Conservation (phyloP, 2,113 vertebrate species). For the Quiscalus mexicanus region DNA sequence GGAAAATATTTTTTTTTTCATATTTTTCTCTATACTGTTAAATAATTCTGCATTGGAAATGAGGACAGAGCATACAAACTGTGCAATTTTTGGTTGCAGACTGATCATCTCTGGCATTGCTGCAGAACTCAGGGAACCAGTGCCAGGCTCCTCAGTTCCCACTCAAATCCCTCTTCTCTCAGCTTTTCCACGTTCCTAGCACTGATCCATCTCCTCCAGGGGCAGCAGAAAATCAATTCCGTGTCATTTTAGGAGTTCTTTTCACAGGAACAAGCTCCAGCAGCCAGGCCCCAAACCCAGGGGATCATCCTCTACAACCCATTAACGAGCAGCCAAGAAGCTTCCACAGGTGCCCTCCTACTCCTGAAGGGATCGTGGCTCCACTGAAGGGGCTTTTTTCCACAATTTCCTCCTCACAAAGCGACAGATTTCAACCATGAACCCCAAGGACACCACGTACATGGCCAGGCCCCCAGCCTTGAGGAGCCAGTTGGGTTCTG, state of each 20-base stretch:
- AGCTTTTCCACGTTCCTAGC: fast-evolving
- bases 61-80: background rate
- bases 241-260: background rate
- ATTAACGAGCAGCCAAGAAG: background rate
- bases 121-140: background rate
- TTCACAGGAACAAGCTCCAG: background rate
- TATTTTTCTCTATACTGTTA: background rate
- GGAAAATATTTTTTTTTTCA: background rate
- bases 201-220: background rate
- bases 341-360: background rate
- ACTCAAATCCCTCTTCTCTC: background rate
- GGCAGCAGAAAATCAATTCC: background rate
- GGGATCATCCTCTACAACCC: background rate
- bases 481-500: conserved; percentile 80
- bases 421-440: conserved; percentile 81
- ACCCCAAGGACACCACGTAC: conserved; percentile 85
- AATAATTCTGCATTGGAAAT: background rate
- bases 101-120: background rate
- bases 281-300: background rate
- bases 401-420: conserved; percentile 80
- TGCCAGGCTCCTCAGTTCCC: background rate
- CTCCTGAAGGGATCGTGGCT: background rate
- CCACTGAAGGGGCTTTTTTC: conserved; percentile 52
- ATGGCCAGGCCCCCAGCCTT: conserved; percentile 86
- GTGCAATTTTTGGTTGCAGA: background rate